These are phyloP conservation scores for Oplegnathus fasciatus DNA, from an alignment of 2,113 vertebrate species.

Conservation along the genomic window DNA sequence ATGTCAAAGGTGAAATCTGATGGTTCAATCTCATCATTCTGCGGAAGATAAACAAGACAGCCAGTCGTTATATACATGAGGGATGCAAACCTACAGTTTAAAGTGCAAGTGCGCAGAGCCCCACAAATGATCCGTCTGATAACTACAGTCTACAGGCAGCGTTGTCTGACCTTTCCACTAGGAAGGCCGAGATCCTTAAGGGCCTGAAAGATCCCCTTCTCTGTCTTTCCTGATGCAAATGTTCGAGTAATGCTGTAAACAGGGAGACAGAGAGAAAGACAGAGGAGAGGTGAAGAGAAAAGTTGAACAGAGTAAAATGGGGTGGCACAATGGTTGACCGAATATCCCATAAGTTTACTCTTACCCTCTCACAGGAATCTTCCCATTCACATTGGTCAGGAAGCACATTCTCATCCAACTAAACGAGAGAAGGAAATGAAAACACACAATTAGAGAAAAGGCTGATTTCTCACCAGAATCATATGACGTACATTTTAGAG, in stretches of 20 bases:
- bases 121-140: background rate
- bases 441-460: background rate
- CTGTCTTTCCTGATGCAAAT: slow-evolving; percentile 98
- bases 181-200: slow-evolving; percentile 98
- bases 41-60: slow-evolving; percentile 53
- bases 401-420: slow-evolving; percentile 99
- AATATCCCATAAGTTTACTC: slow-evolving; percentile 29
- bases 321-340: background rate
- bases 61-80: background rate
- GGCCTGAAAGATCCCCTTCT: slow-evolving; percentile 99
- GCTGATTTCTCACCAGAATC: background rate
- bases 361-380: slow-evolving; percentile 98
- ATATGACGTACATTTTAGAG: background rate
- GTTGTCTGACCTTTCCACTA: slow-evolving; percentile 93
- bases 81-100: background rate
- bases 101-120: background rate
- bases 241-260: slow-evolving; percentile 94
- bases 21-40: slow-evolving; percentile 99
- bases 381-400: slow-evolving; percentile 94
- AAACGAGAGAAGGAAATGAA: slow-evolving; percentile 62
- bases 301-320: background rate
- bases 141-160: too few relatives aligned
- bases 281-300: background rate
- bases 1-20: slow-evolving; percentile 95
- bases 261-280: background rate